phyloP scores from a whole-genome alignment of 2,113 vertebrate genomes.

The Erythrolamprus reginae region DNA sequence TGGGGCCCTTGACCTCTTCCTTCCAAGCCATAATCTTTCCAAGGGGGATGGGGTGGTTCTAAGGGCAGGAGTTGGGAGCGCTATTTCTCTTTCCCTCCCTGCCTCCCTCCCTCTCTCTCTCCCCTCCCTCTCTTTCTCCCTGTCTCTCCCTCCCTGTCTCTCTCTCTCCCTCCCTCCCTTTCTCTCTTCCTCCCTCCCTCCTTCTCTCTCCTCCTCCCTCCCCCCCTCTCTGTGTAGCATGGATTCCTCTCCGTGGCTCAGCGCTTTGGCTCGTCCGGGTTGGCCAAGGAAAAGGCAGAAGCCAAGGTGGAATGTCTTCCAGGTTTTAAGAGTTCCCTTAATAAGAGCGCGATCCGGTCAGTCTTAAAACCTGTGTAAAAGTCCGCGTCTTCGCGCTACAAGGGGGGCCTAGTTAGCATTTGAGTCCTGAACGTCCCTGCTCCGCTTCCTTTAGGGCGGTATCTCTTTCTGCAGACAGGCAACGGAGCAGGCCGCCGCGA shows the following conservation, averaged over 20 bases:
- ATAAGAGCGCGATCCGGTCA: background rate
- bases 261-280: background rate
- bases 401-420: background rate
- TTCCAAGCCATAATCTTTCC: slow-evolving; percentile 26
- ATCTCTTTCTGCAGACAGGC: background rate
- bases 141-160: too few species aligned
- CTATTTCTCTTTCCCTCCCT: too few species aligned
- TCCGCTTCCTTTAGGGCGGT: background rate
- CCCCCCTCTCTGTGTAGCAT: too few species aligned
- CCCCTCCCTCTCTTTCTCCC: too few species aligned
- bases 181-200: too few species aligned
- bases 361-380: background rate
- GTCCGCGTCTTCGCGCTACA: background rate
- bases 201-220: too few species aligned
- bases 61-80: too few species aligned
- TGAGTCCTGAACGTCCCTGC: background rate
- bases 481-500: background rate
- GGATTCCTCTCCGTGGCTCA: background rate
- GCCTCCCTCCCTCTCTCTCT: too few species aligned
- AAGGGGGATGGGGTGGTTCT: background rate
- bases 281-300: background rate
- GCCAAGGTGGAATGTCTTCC: too few species aligned
- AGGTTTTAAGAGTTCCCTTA: too few species aligned
- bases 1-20: background rate
- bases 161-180: too few species aligned